These are phyloP conservation scores for Perodicticus potto DNA, from an alignment of 2,797 vertebrate species.

Conservation along the genomic window DNA sequence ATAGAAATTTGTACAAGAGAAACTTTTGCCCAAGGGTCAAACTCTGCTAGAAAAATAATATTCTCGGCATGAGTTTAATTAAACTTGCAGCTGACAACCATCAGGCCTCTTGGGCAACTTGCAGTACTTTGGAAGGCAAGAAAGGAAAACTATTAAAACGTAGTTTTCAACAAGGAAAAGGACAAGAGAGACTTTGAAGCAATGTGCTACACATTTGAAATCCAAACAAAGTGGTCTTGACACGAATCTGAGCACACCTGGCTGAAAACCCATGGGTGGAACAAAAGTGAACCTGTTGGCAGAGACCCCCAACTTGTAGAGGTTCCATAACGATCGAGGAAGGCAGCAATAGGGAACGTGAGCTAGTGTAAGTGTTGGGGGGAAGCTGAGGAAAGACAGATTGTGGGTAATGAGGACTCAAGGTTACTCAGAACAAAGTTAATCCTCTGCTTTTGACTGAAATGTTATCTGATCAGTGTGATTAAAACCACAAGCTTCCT, in stretches of 20 bases:
- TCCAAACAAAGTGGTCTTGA: not conserved
- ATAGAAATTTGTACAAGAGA: slow-evolving; percentile 67
- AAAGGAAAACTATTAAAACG: slow-evolving; percentile 65
- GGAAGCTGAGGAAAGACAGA: not conserved
- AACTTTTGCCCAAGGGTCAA: slow-evolving; percentile 73
- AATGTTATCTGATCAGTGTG: not conserved
- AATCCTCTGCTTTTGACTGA: not conserved
- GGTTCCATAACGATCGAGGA: not conserved
- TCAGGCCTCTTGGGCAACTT: slow-evolving; percentile 43
- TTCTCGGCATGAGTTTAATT: slow-evolving; percentile 77
- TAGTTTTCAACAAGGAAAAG: slow-evolving; percentile 46
- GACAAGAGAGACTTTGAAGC: not conserved
- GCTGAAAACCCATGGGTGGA: not conserved
- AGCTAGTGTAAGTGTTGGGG: not conserved
- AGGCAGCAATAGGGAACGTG: not conserved
- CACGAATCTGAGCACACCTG: not conserved
- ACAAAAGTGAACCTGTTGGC: not conserved
- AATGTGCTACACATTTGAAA: not conserved
- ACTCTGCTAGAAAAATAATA: slow-evolving; percentile 63
- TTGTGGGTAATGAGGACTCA: not conserved
- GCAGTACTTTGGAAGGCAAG: slow-evolving; percentile 31
- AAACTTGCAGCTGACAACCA: slow-evolving; percentile 64
- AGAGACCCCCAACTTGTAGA: not conserved
- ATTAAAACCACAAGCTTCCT: not conserved
- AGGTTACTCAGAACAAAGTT: not conserved